Evolutionary conservation across 2,797 vertebrate species (phyloP).

Genomic region (Pseudochirops corinnae): DNA sequence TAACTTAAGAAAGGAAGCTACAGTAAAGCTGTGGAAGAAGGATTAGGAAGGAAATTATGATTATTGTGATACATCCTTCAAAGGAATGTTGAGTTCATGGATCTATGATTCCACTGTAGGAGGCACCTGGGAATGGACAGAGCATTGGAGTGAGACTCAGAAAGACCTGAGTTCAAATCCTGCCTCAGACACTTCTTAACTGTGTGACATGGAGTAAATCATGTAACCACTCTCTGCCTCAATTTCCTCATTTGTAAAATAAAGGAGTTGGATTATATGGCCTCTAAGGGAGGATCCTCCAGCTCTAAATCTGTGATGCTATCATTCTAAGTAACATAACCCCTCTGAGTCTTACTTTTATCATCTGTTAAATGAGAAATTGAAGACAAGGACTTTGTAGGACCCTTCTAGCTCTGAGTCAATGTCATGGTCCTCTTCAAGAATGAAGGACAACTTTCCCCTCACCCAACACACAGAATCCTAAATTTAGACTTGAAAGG

Average conservation of each 20-base stretch:
- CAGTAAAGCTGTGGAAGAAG: neutral
- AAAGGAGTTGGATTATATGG: neutral
- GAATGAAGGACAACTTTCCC: too few species aligned
- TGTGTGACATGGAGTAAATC: neutral
- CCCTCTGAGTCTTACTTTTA: neutral
- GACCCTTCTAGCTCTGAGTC: neutral
- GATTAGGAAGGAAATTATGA: neutral
- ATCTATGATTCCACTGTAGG: neutral
- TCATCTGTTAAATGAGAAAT: neutral
- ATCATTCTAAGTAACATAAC: neutral
- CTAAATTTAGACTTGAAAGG: neutral
- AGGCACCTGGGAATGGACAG: neutral
- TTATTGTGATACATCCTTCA: neutral
- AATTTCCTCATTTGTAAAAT: neutral
- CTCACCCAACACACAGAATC: neutral
- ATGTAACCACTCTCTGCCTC: neutral
- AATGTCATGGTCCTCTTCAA: neutral
- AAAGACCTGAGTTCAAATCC: neutral
- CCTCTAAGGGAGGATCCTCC: neutral
- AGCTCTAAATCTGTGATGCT: neutral
- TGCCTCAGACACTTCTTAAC: neutral
- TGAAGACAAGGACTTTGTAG: neutral
- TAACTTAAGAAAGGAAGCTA: slow-evolving; percentile 12
- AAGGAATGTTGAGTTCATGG: neutral
- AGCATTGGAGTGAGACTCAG: neutral